Evolutionary conservation across 2,888 invertebrate species (phyloP).

Genomic region (Pollenia angustigena): DNA sequence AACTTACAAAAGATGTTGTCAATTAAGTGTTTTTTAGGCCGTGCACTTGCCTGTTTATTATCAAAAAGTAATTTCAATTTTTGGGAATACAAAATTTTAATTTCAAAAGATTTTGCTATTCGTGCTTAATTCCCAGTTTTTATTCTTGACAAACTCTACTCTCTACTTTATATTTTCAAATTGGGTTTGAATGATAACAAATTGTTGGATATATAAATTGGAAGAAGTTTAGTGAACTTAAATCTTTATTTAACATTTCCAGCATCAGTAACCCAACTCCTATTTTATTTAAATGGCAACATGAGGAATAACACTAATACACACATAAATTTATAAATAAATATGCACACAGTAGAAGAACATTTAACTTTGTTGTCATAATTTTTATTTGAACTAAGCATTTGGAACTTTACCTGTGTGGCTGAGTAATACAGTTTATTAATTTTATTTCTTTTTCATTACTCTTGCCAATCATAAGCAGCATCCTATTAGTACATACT

Average conservation of each 20-base stretch:
- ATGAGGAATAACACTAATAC: neutral
- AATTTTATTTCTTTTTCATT: conserved; percentile 35
- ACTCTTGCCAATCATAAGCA: conserved; percentile 34
- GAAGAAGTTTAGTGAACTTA: conserved; percentile 33
- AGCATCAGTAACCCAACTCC: neutral
- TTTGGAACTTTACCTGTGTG: conserved; percentile 44
- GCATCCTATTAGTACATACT: conserved; percentile 19
- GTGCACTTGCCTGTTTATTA: too few relatives aligned
- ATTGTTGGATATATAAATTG: conserved; percentile 21
- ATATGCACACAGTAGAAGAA: neutral
- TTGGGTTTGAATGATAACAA: conserved; percentile 37
- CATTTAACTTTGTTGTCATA: conserved; percentile 59
- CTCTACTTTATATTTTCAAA: conserved; percentile 16
- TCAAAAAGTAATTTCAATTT: too few relatives aligned
- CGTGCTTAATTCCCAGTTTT: too few relatives aligned
- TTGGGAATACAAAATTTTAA: too few relatives aligned
- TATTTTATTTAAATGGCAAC: neutral
- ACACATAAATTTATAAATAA: neutral
- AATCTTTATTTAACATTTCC: conserved; percentile 28
- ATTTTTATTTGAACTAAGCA: conserved; percentile 52
- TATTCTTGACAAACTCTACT: too few relatives aligned
- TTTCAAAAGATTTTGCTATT: too few relatives aligned
- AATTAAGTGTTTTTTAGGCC: too few relatives aligned
- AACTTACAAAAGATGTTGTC: too few relatives aligned
- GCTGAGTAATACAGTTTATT: neutral